These are phyloP conservation scores for Poeciliopsis retropinna DNA, from an alignment of 2,113 vertebrate genomes.

Conservation along the genomic window DNA sequence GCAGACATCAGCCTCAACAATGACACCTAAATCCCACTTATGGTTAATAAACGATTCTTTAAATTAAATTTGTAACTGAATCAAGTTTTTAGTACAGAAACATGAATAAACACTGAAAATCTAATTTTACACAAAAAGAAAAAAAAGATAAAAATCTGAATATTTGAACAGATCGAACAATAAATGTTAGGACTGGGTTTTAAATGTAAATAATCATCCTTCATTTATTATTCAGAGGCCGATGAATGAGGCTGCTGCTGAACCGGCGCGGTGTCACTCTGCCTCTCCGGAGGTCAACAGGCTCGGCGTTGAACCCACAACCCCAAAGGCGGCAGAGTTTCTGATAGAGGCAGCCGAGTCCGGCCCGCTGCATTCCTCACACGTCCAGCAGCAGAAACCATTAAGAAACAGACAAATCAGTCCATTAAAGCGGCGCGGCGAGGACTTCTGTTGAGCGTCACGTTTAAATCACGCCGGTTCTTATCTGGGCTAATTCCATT, in stretches of 20 bases:
- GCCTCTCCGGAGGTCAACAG: conserved; percentile 16
- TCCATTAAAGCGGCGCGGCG: conserved; percentile 86
- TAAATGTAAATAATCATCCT: background rate
- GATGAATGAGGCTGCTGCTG: background rate
- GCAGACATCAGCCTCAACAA: no score
- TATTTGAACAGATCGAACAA: background rate
- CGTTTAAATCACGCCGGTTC: conserved; percentile 86
- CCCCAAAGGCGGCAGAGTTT: conserved; percentile 1
- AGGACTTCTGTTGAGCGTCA: conserved; percentile 77
- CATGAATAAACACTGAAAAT: background rate
- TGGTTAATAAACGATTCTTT: background rate
- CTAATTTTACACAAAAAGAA: background rate
- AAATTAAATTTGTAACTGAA: background rate
- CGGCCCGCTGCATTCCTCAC: conserved; percentile 82
- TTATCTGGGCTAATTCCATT: conserved; percentile 81
- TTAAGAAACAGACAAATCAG: conserved; percentile 91
- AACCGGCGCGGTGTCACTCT: background rate
- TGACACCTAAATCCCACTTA: no score
- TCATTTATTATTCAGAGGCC: background rate
- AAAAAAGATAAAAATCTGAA: background rate
- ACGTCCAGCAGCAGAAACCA: conserved; percentile 79
- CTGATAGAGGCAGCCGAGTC: background rate
- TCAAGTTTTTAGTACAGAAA: background rate
- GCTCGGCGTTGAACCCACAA: background rate
- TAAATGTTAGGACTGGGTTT: background rate